Evolutionary conservation across 1,140 invertebrate species (phyloP), one percentile per base, ranked within the genome.

Genomic region (Drosophila nigrodunni): DNA sequence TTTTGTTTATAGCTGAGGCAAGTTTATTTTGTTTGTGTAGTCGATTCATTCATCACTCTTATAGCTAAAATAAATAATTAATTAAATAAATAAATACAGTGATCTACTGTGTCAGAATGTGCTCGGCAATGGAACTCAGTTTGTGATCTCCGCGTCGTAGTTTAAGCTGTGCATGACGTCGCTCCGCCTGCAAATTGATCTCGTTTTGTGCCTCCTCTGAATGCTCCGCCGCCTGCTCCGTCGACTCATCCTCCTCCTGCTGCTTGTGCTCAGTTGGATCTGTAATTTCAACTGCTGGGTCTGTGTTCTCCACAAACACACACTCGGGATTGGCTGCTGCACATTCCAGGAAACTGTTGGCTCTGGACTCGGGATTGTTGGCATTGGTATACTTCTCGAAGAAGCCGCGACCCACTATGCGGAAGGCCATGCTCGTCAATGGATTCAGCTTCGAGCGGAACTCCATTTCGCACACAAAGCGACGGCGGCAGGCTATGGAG

Each of bases 401-500:
- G 69, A 92, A 90, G 11, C 91, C 88, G 0, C 85, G 81, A 1
- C 91, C 91, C 5, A 92, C 75, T 46, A 92, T 83, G n/a, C 91
- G 83, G 74, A 92, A 92, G 41, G 83, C 91, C 83, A 92, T 92
- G 70, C 81, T 80, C n/a, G 83, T 91, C 54, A 92, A 21, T 13
- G 91, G 91, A 69, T 91, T 92, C 9, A 68, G 8, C 18, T 83
- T 90, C 6, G 91, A 89, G 4, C 89, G 82, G 76, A 92, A 92
- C 55, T 92, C 91, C 88, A 92, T 90, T 80, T 92, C 92, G 57
- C 92, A 92, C 7, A 92, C 80, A 35, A 92, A 92, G 37, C 92
- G 88, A 5, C 82, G 91, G 37, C 91, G 90, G 18, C 92, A 92
- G 5, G 90, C 90, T 35, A 65, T 75, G 6, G 91, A 80, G 50